Conservation (phyloP, 2,888 invertebrate species). For the Callosobruchus maculatus region DNA sequence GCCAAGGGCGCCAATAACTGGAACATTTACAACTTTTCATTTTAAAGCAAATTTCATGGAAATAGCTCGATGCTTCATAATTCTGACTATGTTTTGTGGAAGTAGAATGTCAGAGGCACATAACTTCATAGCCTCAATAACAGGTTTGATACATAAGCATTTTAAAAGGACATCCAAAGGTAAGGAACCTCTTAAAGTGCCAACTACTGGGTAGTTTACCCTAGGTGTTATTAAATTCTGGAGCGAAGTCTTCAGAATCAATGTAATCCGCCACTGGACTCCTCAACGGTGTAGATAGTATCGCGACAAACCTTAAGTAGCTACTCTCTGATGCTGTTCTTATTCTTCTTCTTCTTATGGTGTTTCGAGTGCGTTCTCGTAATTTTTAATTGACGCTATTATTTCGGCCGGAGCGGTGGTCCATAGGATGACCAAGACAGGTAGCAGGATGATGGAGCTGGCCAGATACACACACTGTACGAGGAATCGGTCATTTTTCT, state of each 20-base stretch:
- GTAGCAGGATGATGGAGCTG: background rate
- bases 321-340: slow-evolving; percentile 1
- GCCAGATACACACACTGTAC: background rate
- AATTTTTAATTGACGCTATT: slow-evolving; percentile 9
- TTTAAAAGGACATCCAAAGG: too few relatives aligned
- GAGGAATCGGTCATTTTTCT: background rate
- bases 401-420: background rate
- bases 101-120: too few relatives aligned
- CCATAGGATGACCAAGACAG: background rate
- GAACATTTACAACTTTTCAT: too few relatives aligned
- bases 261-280: background rate
- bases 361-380: slow-evolving; percentile 9
- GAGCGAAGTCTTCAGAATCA: background rate
- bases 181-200: too few relatives aligned
- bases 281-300: slow-evolving; percentile 10
- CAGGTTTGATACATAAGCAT: too few relatives aligned
- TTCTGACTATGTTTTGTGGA: too few relatives aligned
- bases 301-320: slow-evolving; percentile 11
- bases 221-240: too few relatives aligned
- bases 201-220: too few relatives aligned
- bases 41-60: too few relatives aligned
- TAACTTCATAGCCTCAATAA: too few relatives aligned
- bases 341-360: background rate
- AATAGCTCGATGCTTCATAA: too few relatives aligned
- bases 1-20: too few relatives aligned